Evolutionary conservation across 2,797 vertebrate species (phyloP).

Genomic region (Salmo trutta): DNA sequence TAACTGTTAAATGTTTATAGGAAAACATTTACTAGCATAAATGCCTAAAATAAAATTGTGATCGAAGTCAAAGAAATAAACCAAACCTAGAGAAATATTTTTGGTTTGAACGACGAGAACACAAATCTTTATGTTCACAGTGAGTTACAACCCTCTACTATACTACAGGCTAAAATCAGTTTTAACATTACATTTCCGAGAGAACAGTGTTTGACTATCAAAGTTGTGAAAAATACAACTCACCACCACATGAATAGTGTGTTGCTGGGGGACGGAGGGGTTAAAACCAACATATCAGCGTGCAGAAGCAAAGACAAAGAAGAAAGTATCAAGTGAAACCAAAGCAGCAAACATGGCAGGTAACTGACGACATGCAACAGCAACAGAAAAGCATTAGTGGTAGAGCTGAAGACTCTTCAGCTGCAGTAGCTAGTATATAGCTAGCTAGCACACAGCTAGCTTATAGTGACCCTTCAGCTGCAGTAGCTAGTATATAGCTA

Average conservation of each 20-base stretch:
- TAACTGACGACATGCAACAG: conserved; percentile 46
- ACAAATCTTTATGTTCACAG: conserved; percentile 40
- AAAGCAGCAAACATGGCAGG: conserved; percentile 62
- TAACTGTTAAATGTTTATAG: neutral
- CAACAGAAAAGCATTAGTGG: conserved; percentile 53
- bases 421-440: no score
- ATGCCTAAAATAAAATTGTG: conserved; percentile 2
- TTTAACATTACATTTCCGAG: no score
- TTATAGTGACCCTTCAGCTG: neutral
- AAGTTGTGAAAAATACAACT: conserved; percentile 82
- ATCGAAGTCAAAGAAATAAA: neutral
- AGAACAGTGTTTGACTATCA: conserved; percentile 49
- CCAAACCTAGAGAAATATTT: conserved; percentile 20
- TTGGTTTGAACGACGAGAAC: conserved; percentile 15
- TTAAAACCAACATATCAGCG: conserved; percentile 88
- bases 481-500: conserved; percentile 20
- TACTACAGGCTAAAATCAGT: neutral
- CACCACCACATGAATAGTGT: conserved; percentile 99
- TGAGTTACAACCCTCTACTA: conserved; percentile 12
- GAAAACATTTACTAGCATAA: conserved; percentile 9
- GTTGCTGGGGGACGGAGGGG: conserved; percentile 83
- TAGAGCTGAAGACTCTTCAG: no score
- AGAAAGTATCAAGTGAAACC: conserved; percentile 81
- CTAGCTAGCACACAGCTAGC: no score
- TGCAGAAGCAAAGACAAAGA: conserved; percentile 85